Conservation (phyloP, 1,140 invertebrate species). For the Heliothis virescens region DNA sequence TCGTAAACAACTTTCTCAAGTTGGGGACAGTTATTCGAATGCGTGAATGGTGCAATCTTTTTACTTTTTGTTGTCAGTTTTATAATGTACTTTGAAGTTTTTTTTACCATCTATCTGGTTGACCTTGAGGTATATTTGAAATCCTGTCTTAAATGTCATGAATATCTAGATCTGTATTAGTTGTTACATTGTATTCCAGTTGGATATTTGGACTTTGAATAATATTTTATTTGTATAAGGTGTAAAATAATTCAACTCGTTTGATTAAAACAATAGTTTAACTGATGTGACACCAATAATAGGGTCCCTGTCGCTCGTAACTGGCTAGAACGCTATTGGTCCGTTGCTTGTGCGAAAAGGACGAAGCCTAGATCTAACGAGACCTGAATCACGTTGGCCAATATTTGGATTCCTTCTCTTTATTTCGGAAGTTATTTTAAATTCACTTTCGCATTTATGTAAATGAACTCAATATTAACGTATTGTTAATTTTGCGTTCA, state of each 20-base stretch:
- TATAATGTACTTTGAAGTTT: not conserved
- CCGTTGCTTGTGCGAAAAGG: slow-evolving; percentile 46
- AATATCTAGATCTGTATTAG: too few species aligned
- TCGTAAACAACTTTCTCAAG: slow-evolving; percentile 74
- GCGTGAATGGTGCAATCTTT: slow-evolving; percentile 53
- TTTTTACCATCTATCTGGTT: slow-evolving; percentile 18
- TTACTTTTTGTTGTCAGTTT: slow-evolving; percentile 34
- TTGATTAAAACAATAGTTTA: slow-evolving; percentile 19
- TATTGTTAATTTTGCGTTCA: not conserved
- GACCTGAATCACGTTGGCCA: not conserved
- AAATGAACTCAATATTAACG: not conserved
- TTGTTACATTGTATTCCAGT: too few species aligned
- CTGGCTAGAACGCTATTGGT: slow-evolving; percentile 34
- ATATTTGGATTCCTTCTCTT: slow-evolving; percentile 10
- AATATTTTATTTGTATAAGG: too few species aligned
- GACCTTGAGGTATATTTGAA: slow-evolving; percentile 12
- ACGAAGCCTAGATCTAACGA: slow-evolving; percentile 31
- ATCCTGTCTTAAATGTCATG: not conserved
- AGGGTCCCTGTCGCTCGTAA: slow-evolving; percentile 37
- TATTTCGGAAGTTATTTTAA: too few species aligned
- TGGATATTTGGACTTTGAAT: too few species aligned
- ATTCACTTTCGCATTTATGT: too few species aligned
- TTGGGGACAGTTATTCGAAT: slow-evolving; percentile 48
- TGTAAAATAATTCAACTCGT: not conserved
- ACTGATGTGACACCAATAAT: slow-evolving; percentile 41